phyloP scores from a whole-genome alignment of 2,888 invertebrate species.

The Brenthis ino region DNA sequence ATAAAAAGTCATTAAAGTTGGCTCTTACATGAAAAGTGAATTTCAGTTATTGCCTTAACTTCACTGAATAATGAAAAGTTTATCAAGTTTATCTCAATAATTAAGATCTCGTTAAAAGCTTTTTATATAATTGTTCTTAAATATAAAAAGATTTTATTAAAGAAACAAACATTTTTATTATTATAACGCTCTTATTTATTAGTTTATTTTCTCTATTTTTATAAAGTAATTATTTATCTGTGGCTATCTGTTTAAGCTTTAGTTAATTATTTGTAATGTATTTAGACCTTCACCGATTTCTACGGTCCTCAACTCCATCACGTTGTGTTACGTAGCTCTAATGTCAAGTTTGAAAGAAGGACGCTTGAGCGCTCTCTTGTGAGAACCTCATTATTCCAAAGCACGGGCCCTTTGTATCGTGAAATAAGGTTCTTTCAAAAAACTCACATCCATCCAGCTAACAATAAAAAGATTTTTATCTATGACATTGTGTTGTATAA shows the following conservation, averaged over 20 bases:
- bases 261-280: constrained; percentile 10
- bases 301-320: constrained; percentile 27
- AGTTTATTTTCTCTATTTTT: too few species aligned
- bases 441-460: constrained; percentile 62
- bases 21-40: constrained; percentile 19
- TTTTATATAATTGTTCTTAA: background rate
- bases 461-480: constrained; percentile 39
- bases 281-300: constrained; percentile 32
- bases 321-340: constrained; percentile 51
- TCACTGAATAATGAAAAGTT: constrained; percentile 4
- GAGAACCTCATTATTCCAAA: constrained; percentile 78
- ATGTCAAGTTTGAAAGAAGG: constrained; percentile 71
- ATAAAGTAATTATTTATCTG: too few species aligned
- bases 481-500: constrained; percentile 37
- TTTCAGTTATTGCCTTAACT: constrained; percentile 13
- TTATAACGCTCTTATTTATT: too few species aligned
- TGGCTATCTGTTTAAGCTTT: background rate
- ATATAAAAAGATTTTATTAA: background rate
- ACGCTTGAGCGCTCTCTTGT: constrained; percentile 61
- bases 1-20: constrained; percentile 23
- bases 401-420: constrained; percentile 76
- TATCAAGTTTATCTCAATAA: constrained; percentile 15
- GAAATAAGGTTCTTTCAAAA: constrained; percentile 80
- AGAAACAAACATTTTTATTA: too few species aligned
- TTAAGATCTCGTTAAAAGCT: constrained; percentile 11